Conservation (phyloP, 2,888 invertebrate genomes). For the Dryomyza anilis region DNA sequence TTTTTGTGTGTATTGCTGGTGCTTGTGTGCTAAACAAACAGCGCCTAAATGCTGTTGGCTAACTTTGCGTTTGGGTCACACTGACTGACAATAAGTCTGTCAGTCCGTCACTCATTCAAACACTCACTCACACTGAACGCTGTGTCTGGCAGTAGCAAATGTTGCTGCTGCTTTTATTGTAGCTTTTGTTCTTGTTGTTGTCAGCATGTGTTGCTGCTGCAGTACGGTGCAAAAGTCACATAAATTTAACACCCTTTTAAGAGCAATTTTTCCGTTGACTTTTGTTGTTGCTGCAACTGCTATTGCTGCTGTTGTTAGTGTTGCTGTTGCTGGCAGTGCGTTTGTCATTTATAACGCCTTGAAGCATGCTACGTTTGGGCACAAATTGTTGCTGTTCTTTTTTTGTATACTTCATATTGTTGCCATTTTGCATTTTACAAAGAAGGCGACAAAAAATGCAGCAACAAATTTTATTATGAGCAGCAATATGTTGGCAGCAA, state of each 20-base stretch:
- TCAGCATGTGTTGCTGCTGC: too few relatives aligned
- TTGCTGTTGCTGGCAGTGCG: neutral
- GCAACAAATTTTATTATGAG: too few relatives aligned
- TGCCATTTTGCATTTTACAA: neutral
- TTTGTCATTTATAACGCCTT: slow-evolving; percentile 9
- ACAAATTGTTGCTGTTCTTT: neutral
- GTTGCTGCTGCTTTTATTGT: neutral
- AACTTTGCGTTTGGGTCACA: too few relatives aligned
- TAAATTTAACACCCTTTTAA: slow-evolving; percentile 11
- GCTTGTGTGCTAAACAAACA: neutral
- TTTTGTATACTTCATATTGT: neutral
- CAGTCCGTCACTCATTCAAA: neutral
- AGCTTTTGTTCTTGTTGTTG: neutral
- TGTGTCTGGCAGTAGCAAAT: neutral
- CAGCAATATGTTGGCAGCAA: too few relatives aligned
- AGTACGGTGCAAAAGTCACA: too few relatives aligned
- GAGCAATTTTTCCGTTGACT: neutral
- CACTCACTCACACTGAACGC: neutral
- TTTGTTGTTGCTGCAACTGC: neutral
- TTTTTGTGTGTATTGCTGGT: neutral
- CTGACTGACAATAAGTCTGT: neutral
- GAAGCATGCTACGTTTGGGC: neutral
- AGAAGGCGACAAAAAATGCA: neutral
- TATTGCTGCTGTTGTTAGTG: neutral
- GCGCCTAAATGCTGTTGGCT: neutral